A percentile compares a stretch with the other conserved stretches of the same genome.
These are phyloP conservation scores for Prunella strophiata DNA, from an alignment of 2,797 vertebrate species.

Conservation along the genomic window DNA sequence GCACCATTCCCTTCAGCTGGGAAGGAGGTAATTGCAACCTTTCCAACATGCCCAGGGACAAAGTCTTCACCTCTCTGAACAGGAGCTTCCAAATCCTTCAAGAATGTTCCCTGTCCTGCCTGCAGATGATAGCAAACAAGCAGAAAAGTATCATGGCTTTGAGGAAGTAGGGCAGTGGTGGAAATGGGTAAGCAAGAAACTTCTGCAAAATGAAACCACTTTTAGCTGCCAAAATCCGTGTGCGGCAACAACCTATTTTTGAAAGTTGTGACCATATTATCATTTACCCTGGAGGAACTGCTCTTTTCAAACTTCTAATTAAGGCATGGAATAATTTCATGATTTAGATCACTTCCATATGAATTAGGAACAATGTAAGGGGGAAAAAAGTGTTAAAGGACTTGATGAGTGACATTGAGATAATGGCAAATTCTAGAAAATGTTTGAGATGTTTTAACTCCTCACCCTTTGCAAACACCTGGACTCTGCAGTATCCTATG, in stretches of 20 bases:
- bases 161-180: neutral
- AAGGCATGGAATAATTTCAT: neutral
- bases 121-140: neutral
- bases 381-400: neutral
- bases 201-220: conserved; percentile 11
- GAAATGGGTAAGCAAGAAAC: neutral
- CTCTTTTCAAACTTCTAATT: neutral
- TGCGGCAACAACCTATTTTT: neutral
- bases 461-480: neutral
- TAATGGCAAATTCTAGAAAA: neutral
- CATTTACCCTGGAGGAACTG: neutral
- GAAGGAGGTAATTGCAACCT: neutral
- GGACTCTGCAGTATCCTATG: neutral
- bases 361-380: neutral
- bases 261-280: neutral
- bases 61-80: neutral
- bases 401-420: neutral
- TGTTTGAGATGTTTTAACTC: neutral
- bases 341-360: neutral
- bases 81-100: neutral
- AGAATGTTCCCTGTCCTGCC: neutral
- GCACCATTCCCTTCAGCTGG: neutral
- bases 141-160: neutral
- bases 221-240: neutral
- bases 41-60: neutral